Evolutionary conservation across 2,888 invertebrate species (phyloP).

Genomic region (Phania funesta): DNA sequence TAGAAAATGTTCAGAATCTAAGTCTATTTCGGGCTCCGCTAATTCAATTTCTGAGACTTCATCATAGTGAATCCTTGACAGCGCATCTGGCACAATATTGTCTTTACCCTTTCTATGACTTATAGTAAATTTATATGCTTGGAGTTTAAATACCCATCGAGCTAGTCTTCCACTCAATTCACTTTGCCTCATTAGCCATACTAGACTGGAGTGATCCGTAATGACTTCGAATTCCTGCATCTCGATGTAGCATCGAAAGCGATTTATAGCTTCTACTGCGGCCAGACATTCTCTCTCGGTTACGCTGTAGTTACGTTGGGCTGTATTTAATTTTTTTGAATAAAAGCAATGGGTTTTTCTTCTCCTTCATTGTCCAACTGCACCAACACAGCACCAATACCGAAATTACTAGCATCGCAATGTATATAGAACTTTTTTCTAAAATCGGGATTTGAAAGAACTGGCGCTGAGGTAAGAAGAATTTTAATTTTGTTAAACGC

Average conservation of each 20-base stretch:
- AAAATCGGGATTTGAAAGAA: background rate
- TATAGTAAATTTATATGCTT: background rate
- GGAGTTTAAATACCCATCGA: slow-evolving; percentile 19
- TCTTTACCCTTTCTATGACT: slow-evolving; percentile 1
- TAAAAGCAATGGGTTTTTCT: too few relatives aligned
- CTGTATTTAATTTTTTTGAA: slow-evolving; percentile 8
- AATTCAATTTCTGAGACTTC: background rate
- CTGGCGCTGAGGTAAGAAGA: background rate
- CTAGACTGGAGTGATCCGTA: slow-evolving; percentile 14
- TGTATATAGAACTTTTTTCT: background rate
- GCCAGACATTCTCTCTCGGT: slow-evolving; percentile 24
- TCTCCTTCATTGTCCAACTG: background rate
- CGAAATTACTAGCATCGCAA: background rate
- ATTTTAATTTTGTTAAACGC: background rate
- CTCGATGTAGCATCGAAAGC: slow-evolving; percentile 16
- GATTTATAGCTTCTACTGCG: slow-evolving; percentile 2
- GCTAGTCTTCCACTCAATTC: slow-evolving; percentile 2
- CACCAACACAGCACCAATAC: background rate
- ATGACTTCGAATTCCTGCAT: slow-evolving; percentile 15
- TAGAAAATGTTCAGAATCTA: too few relatives aligned
- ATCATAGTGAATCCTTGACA: background rate
- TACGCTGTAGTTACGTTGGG: slow-evolving; percentile 6
- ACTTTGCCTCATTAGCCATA: slow-evolving; percentile 11
- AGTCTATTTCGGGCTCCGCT: background rate
- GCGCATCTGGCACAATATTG: background rate